Evolutionary conservation across 1,140 invertebrate genomes (phyloP), one percentile per base, ranked within the genome.

Genomic region (Cardiocondyla obscurior): DNA sequence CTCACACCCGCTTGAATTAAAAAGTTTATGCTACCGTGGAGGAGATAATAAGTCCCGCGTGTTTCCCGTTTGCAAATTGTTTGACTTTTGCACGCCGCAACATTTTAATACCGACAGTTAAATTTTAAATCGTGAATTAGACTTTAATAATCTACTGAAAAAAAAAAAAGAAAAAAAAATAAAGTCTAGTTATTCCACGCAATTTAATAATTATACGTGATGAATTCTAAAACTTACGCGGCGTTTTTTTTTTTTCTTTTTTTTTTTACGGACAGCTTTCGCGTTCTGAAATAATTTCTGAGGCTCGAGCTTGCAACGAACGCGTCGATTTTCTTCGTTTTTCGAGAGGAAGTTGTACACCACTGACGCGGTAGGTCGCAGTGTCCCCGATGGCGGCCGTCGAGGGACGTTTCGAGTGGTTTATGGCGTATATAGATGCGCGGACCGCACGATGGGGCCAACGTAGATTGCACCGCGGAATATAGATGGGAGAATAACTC

Each of bases 401-500:
- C 67, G 83, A 70, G 86, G 85, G 85, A 85, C 81, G 53, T 76
- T 89, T 83, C 81, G 83, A 87, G 76, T 88, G 86, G 74, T 91
- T 91, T 91, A 91, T 83, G 90, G 77, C 70, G 70, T 88, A 89
- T 88, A 88, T 81, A 74, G 83, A 57, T 62, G 64, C 77, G 60
- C 39, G 82, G 74, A 76, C 86, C 84, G 84, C 81, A 70, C 62
- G 22, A 81, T 55, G 70, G 70, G 73, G 44, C 65, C 82, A 76
- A 60, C 81, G 53, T 85, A 88, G 88, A 90, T 89, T 86, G 77
- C 81, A 88, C 83, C 74, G 28, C 70, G 81, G 88, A 90, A 90
- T 90, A 89, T 84, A 85, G 87, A 91, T 90, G 90, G 85, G 85
- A 85, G 86, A 89, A 89, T 88, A 90, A 90, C 83, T 88, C 65